Conservation (phyloP, 2,888 invertebrate genomes). For the Julus scanicus region DNA sequence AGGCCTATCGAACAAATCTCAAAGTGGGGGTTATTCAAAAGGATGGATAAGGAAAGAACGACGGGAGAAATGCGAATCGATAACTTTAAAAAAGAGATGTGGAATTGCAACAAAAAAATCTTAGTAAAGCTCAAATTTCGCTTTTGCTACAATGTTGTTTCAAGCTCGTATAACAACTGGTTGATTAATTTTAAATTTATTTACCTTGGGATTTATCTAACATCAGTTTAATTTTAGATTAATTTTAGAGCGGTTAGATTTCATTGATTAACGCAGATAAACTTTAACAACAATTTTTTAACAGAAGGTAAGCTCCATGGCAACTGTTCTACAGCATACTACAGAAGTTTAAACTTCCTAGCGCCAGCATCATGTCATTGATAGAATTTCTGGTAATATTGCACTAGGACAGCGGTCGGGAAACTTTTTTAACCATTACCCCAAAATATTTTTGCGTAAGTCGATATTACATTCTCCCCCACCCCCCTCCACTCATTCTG, state of each 20-base stretch:
- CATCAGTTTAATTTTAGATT: neutral
- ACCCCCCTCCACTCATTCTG: too few species aligned
- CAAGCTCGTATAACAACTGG: neutral
- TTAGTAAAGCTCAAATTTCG: neutral
- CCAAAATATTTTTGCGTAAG: too few species aligned
- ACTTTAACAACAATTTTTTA: neutral
- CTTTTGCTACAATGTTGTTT: neutral
- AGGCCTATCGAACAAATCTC: conserved; percentile 4
- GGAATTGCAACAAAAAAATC: neutral
- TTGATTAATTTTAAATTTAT: conserved; percentile 9
- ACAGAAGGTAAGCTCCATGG: neutral
- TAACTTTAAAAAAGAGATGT: neutral
- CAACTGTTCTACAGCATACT: neutral
- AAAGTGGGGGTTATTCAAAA: neutral
- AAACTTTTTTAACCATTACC: too few species aligned
- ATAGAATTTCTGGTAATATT: too few species aligned
- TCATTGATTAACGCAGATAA: neutral
- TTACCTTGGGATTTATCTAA: neutral
- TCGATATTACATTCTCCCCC: too few species aligned
- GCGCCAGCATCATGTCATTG: too few species aligned
- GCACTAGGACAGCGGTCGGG: too few species aligned
- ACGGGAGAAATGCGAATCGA: neutral
- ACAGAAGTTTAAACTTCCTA: neutral
- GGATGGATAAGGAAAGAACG: neutral
- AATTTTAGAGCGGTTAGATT: neutral